phyloP scores from a whole-genome alignment of 2,888 invertebrate species.

The Aelia acuminata region DNA sequence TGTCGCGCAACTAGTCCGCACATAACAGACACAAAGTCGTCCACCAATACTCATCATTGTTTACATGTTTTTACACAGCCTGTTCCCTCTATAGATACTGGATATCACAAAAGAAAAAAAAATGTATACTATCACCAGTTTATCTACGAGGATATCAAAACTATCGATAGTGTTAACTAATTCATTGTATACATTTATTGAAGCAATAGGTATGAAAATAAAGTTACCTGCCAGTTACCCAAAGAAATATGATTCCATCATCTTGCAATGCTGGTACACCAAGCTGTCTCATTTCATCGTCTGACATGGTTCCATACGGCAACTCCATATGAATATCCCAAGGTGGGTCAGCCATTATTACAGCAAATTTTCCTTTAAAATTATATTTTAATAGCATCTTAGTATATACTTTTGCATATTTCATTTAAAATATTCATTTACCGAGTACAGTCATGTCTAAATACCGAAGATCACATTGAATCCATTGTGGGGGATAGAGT shows the following conservation, averaged over 20 bases:
- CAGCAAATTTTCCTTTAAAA: slow-evolving; percentile 89
- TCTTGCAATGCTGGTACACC: slow-evolving; percentile 96
- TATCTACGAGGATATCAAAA: too few relatives aligned
- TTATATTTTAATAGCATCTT: neutral
- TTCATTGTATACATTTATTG: neutral
- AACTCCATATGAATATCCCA: slow-evolving; percentile 99
- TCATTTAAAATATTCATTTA: slow-evolving; percentile 65
- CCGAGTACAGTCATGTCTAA: slow-evolving; percentile 92
- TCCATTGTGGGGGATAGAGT: slow-evolving; percentile 93
- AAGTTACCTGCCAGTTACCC: slow-evolving; percentile 92
- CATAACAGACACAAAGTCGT: too few relatives aligned
- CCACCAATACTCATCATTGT: too few relatives aligned
- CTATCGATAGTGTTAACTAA: too few relatives aligned
- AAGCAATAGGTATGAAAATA: neutral
- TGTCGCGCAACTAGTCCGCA: too few relatives aligned
- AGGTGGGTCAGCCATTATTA: slow-evolving; percentile 98
- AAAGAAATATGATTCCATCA: slow-evolving; percentile 95
- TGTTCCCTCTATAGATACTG: too few relatives aligned
- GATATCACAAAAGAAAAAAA: too few relatives aligned
- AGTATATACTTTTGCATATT: neutral
- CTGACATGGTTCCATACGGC: slow-evolving; percentile 98
- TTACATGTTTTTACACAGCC: too few relatives aligned
- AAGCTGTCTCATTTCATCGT: slow-evolving; percentile 97
- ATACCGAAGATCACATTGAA: slow-evolving; percentile 94
- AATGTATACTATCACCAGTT: too few relatives aligned